A percentile compares a stretch with the other conserved stretches of the same genome.
Conservation (phyloP, 1,140 invertebrate species). For the Choristoneura fumiferana region DNA sequence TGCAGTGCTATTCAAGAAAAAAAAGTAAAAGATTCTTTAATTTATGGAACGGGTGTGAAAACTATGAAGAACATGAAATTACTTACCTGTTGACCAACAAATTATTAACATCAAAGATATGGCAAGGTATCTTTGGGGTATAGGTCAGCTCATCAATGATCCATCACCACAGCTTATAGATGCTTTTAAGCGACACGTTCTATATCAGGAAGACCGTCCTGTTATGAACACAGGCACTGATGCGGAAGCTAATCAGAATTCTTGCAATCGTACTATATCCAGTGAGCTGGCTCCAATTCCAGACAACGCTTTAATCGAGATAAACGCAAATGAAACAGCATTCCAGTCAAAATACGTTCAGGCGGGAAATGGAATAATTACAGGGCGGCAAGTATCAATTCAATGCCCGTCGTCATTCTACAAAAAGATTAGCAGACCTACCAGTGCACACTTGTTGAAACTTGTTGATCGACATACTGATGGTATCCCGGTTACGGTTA, state of each 20-base stretch:
- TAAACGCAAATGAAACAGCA: not conserved
- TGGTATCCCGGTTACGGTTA: not conserved
- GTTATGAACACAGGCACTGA: too few relatives aligned
- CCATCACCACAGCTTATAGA: slow-evolving; percentile 31
- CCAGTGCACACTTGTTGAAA: slow-evolving; percentile 14
- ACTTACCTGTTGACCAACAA: too few relatives aligned
- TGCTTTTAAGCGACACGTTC: slow-evolving; percentile 25
- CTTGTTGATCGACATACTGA: slow-evolving; percentile 21
- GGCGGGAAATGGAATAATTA: slow-evolving; percentile 16
- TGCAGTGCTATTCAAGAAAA: too few relatives aligned
- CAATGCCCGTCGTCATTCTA: slow-evolving; percentile 22
- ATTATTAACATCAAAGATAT: slow-evolving; percentile 18
- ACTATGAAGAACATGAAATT: too few relatives aligned
- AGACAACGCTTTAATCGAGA: not conserved
- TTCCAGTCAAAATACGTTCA: slow-evolving; percentile 21
- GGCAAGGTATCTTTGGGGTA: slow-evolving; percentile 31
- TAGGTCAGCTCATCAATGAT: slow-evolving; percentile 36
- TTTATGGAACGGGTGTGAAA: too few relatives aligned
- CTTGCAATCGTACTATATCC: too few relatives aligned
- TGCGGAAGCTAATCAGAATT: too few relatives aligned
- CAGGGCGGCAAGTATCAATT: slow-evolving; percentile 17
- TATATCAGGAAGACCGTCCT: not conserved
- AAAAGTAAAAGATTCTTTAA: too few relatives aligned
- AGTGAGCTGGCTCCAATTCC: not conserved
- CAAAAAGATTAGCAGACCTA: slow-evolving; percentile 25